Evolutionary conservation across 2,888 invertebrate species (phyloP).

Genomic region (Archips xylosteana): DNA sequence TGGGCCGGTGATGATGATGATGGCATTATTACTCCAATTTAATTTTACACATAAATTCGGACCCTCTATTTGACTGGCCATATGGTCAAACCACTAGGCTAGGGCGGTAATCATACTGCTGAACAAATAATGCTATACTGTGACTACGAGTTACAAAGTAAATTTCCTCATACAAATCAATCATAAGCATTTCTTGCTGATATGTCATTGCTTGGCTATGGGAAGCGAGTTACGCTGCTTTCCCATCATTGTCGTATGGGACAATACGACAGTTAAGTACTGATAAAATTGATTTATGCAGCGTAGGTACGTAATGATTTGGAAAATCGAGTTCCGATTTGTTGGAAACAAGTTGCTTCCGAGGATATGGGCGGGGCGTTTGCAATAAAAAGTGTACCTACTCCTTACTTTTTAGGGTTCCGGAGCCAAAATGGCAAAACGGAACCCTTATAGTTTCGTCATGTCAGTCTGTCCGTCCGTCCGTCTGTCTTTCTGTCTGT

Average conservation of each 20-base stretch:
- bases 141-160: neutral
- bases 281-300: constrained; percentile 18
- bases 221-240: constrained; percentile 29
- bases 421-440: no score
- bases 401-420: no score
- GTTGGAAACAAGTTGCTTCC: neutral
- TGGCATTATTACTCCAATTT: no score
- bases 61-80: no score
- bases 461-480: no score
- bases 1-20: no score
- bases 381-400: neutral
- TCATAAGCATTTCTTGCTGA: constrained; percentile 3
- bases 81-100: no score
- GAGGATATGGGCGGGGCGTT: neutral
- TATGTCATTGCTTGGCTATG: constrained; percentile 16
- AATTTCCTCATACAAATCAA: constrained; percentile 1
- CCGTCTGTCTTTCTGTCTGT: no score
- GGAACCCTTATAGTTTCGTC: no score
- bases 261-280: constrained; percentile 29
- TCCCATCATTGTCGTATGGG: constrained; percentile 31
- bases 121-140: neutral
- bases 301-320: neutral
- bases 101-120: no score
- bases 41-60: no score
- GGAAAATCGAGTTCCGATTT: neutral